These are phyloP conservation scores for Drosophila malerkotliana DNA, from an alignment of 1,140 invertebrate species.

Conservation along the genomic window DNA sequence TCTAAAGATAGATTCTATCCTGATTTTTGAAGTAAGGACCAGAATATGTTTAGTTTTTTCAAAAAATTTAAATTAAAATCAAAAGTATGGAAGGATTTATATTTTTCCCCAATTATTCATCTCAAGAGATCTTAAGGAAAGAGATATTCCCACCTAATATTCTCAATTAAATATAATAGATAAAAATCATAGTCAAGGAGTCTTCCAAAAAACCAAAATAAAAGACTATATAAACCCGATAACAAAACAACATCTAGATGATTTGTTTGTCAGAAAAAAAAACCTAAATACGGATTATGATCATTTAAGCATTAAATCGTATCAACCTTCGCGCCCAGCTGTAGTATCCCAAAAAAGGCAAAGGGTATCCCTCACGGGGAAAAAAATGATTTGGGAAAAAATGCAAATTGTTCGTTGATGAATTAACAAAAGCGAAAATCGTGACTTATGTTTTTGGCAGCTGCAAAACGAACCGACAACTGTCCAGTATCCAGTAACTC, in stretches of 20 bases:
- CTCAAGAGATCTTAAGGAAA: too few relatives aligned
- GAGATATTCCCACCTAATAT: too few relatives aligned
- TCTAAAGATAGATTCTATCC: too few relatives aligned
- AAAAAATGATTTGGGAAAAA: slow-evolving; percentile 63
- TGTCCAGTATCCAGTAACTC: slow-evolving; percentile 56
- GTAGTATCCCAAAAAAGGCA: slow-evolving; percentile 2
- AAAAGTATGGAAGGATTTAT: too few relatives aligned
- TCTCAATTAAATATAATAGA: too few relatives aligned
- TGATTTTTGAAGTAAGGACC: too few relatives aligned
- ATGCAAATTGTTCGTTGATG: slow-evolving; percentile 83
- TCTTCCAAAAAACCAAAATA: neutral
- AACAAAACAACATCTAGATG: neutral
- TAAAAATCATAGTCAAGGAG: neutral
- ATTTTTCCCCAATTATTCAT: too few relatives aligned
- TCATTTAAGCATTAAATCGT: neutral
- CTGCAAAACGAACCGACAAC: slow-evolving; percentile 63
- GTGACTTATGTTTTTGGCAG: slow-evolving; percentile 83
- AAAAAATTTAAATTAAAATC: too few relatives aligned
- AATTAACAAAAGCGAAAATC: slow-evolving; percentile 83
- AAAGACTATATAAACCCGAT: neutral
- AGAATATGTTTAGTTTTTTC: too few relatives aligned
- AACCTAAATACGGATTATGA: neutral
- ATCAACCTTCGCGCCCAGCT: neutral
- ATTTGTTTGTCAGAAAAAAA: neutral
- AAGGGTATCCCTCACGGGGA: slow-evolving; percentile 21